phyloP scores from a whole-genome alignment of 2,797 vertebrate genomes.

The Anas georgica region DNA sequence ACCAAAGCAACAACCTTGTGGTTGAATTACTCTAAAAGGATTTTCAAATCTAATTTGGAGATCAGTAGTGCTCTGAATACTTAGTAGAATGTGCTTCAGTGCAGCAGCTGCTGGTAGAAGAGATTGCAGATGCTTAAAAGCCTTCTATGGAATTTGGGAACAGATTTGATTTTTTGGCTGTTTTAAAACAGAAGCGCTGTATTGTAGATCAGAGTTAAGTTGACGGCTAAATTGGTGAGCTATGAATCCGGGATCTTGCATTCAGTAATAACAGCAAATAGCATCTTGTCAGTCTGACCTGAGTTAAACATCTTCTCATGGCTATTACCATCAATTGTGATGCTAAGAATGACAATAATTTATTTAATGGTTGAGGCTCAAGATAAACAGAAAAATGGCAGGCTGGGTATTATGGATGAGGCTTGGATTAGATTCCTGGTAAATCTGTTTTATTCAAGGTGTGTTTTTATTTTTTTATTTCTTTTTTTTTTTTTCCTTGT shows the following conservation, averaged over 20 bases:
- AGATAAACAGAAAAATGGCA: not conserved
- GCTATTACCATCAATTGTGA: not conserved
- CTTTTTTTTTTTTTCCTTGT: not conserved
- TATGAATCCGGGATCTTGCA: not conserved
- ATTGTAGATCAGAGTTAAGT: not conserved
- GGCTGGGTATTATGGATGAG: not conserved
- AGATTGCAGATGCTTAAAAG: not conserved
- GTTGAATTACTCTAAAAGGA: not conserved
- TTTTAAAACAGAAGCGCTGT: not conserved
- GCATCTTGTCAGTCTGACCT: rapidly evolving
- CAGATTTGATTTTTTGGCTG: not conserved
- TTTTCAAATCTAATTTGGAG: constrained; percentile 5
- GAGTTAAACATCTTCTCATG: not conserved
- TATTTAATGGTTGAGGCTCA: not conserved
- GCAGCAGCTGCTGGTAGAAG: not conserved
- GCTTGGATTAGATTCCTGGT: not conserved
- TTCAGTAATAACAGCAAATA: not conserved
- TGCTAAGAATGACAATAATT: not conserved
- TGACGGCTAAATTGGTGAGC: not conserved
- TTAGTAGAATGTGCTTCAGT: not conserved
- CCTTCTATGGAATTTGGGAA: not conserved
- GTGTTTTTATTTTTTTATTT: too few species aligned
- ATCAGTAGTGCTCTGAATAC: not conserved
- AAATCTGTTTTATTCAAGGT: not conserved
- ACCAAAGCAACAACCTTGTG: not conserved